These are phyloP conservation scores for Tenthredo scrophulariae DNA, from an alignment of 2,888 invertebrate species.

Conservation along the genomic window DNA sequence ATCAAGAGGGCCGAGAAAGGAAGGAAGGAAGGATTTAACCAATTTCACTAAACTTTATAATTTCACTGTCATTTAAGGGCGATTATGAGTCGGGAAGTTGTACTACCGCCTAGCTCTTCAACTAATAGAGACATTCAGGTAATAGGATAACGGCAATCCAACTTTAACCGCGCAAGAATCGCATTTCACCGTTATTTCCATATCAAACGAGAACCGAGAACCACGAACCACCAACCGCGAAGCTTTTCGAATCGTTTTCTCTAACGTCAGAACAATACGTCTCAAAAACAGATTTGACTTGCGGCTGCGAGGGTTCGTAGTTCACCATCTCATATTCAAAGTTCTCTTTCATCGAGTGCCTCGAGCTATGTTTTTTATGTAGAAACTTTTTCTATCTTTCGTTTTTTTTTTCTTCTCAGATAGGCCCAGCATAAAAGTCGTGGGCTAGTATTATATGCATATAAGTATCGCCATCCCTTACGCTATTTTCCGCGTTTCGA, in stretches of 20 bases:
- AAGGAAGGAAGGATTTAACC: slow-evolving; percentile 68
- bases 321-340: slow-evolving; percentile 18
- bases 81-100: slow-evolving; percentile 75
- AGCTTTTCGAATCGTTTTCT: slow-evolving; percentile 14
- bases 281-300: slow-evolving; percentile 31
- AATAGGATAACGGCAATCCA: slow-evolving; percentile 72
- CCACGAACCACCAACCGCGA: background rate
- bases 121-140: slow-evolving; percentile 72
- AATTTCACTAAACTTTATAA: slow-evolving; percentile 74
- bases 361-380: slow-evolving; percentile 24
- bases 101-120: slow-evolving; percentile 66
- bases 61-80: slow-evolving; percentile 73
- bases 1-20: background rate
- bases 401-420: background rate
- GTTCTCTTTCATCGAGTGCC: slow-evolving; percentile 42
- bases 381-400: slow-evolving; percentile 46
- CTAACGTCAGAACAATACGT: background rate
- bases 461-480: slow-evolving; percentile 26
- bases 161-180: slow-evolving; percentile 69
- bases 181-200: slow-evolving; percentile 56
- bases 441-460: slow-evolving; percentile 22
- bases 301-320: background rate
- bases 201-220: slow-evolving; percentile 22
- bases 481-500: slow-evolving; percentile 15
- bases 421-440: slow-evolving; percentile 31